Evolutionary conservation across 2,797 vertebrate genomes (phyloP), one percentile per base, ranked within the genome.

Genomic region (Anguilla megastoma): DNA sequence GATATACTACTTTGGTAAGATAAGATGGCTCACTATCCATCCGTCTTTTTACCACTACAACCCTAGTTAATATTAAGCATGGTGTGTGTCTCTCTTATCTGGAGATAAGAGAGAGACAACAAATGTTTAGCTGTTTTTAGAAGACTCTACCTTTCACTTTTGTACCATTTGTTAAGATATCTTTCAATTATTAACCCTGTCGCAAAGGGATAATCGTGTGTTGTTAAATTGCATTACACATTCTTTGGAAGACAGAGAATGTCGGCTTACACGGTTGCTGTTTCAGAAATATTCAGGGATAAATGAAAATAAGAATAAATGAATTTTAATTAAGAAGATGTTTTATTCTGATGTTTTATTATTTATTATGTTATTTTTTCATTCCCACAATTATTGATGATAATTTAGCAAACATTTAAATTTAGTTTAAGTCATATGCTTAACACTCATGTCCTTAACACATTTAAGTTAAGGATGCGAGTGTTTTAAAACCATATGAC

Each of bases 241-340:
- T 95, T 95, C 90, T 91, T 91, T 21, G 54, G 33, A 2, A 85
- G 89, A 95, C 95, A 95, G 95, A 95, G 94, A 94, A 92, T 96
- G 94, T 95, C 90, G 90, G 74, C 88, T 91, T 87, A 95, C 93
- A 95, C 94, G 94, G 89, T 91, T 92, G 93, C 92, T 92, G 92
- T 95, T 90, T 76, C 74, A 76, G 74, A 76, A 76, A 41, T 30
- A 33, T 30, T 36, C 24, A 69, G 24, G 63, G 24, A 4, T 36
- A 74, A 69, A 69, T 27, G 24, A 69, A 60, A 9, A 24, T 69
- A n/a, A 6, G 24, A 21, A 16, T 41, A 12, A 54, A 54, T 12
- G 2, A 1, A 54, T 54, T 58, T 58, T 16, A 58, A 58, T 41
- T 69, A 69, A 69, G 9, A 24, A 69, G 1, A 69, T 3, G 21